Base-by-base conservation (phyloP, 2,888 invertebrate genomes). In the Hecatera dysodea region DNA sequence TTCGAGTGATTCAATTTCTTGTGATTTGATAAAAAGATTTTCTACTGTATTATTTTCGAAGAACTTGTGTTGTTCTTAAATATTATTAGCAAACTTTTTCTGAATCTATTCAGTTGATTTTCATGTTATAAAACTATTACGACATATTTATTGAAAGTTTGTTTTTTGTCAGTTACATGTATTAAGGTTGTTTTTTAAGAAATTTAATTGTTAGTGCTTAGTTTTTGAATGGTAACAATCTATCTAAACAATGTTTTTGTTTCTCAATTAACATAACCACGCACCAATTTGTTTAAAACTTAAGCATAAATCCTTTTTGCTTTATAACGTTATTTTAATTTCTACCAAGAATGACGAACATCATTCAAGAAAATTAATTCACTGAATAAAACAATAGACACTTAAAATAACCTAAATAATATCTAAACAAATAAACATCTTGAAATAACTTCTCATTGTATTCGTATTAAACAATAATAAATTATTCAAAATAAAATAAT, bases 361-460 rank as follows among this genome's bases (percentile, higher is more conserved):
- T 46, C n/a, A 59, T 46, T 59, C 22, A 55, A 70, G 76, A 48
- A 29, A 76, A 59, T 81, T 81, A 76, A 22, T 61, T 65, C 29
- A 65, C 55, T 55, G 27, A 36, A 48, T 73, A 63, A 6, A 68
- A 81, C 79, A 80, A 82, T 50, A 69, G 60, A 62, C 53, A 57
- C 22, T 69, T 29, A 44, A 69, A 65, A 46, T 53, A 60, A 50
- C 50, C 53, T 52, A 11, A 8, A 56, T 53, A 46, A 56, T 53
- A 46, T 48, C 6, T 22, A 19, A 60, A 76, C 61, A 76, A 81
- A 76, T 64, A 55, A 77, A 77, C 66, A 63, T 67, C 72, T 80
- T 75, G n/a, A 80, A 80, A 75, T 80, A 62, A 50, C 42, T 59
- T 63, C 15, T n/a, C 46, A 52, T 78, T 77, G 81, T 65, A 22